A percentile compares a stretch with the other conserved stretches of the same genome.
Evolutionary conservation across 2,888 invertebrate species (phyloP).

Genomic region (Meloe dianella): DNA sequence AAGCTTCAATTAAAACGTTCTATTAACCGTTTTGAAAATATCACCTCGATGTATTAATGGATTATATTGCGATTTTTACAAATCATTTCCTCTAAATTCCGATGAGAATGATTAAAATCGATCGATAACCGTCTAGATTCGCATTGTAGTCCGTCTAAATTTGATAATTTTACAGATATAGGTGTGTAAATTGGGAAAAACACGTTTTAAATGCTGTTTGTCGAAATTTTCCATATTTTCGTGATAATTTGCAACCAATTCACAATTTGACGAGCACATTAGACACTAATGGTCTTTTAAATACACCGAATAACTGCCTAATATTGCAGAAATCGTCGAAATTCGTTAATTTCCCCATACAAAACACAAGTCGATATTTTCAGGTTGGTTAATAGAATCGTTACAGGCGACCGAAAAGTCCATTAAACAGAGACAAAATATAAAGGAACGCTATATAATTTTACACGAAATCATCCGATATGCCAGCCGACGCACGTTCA

Average conservation of each 20-base stretch:
- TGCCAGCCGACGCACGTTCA: conserved; percentile 38
- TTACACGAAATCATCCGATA: conserved; percentile 55
- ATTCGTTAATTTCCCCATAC: conserved; percentile 1
- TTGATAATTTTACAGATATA: conserved; percentile 18
- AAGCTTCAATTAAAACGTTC: conserved; percentile 57
- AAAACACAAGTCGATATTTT: conserved; percentile 41
- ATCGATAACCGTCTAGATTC: not conserved
- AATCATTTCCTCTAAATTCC: no score
- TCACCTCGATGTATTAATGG: conserved; percentile 37
- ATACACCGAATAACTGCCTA: not conserved
- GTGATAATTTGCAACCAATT: not conserved
- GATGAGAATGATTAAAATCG: not conserved
- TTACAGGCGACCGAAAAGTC: conserved; percentile 55
- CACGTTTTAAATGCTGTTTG: not conserved
- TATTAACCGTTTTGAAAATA: conserved; percentile 56
- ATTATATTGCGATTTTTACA: conserved; percentile 36
- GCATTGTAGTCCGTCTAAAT: no score
- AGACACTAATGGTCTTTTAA: not conserved
- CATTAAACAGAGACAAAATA: conserved; percentile 54
- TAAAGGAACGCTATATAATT: conserved; percentile 57
- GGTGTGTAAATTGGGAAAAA: conserved; percentile 32
- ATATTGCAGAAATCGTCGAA: not conserved
- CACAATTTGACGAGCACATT: not conserved
- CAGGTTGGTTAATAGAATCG: conserved; percentile 48
- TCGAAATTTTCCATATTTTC: not conserved